Conservation (phyloP, 2,888 invertebrate species). For the Erebia ligea region DNA sequence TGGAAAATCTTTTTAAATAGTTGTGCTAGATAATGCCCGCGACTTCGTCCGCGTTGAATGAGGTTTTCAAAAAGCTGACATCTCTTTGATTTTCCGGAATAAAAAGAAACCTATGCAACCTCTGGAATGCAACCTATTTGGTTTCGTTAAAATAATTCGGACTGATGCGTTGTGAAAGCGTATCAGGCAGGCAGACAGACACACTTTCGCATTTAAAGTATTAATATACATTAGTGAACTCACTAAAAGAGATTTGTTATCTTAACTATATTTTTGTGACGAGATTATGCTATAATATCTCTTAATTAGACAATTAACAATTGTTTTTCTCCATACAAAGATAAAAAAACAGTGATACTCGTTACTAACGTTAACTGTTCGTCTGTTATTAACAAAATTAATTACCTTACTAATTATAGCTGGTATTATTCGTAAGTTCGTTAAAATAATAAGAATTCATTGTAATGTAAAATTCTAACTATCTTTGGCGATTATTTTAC, state of each 20-base stretch:
- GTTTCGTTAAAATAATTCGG: no score
- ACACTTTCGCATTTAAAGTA: no score
- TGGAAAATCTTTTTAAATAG: no score
- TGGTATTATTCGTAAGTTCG: not conserved
- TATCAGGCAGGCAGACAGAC: no score
- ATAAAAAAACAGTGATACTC: not conserved
- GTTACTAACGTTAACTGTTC: not conserved
- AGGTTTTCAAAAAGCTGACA: no score
- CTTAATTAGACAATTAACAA: constrained; percentile 7
- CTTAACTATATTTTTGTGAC: not conserved
- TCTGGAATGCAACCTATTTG: no score
- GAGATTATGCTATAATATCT: not conserved
- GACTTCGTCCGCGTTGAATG: no score
- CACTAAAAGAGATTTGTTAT: not conserved
- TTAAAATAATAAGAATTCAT: not conserved
- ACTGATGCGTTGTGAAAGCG: no score
- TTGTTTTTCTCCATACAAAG: not conserved
- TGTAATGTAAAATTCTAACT: no score
- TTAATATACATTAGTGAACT: not conserved
- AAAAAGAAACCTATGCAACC: no score
- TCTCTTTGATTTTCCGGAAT: no score
- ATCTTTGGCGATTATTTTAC: not conserved
- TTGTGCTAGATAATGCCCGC: no score
- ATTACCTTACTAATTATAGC: not conserved
- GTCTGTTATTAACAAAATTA: not conserved